A percentile compares a stretch with the other conserved stretches of the same genome.
These are phyloP conservation scores for Caenorhabditis sp. DNA, from an alignment of 2,888 invertebrate genomes.

Conservation along the genomic window DNA sequence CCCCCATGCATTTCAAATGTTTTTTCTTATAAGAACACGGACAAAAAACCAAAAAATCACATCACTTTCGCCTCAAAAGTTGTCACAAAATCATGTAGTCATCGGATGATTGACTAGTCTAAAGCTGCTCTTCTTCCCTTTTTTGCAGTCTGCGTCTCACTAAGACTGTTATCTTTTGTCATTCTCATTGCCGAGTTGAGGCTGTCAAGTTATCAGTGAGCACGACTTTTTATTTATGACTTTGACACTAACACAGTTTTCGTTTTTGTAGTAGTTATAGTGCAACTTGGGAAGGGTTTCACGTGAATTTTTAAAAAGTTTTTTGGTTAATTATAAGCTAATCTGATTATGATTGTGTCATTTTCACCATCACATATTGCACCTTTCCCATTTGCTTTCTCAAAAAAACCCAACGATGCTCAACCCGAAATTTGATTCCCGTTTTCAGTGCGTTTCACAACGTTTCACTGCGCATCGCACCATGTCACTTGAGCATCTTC, in stretches of 20 bases:
- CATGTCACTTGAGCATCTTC: conserved; percentile 44
- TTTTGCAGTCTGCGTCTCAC: conserved; percentile 26
- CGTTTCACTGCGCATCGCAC: no score
- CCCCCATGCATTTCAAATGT: not conserved
- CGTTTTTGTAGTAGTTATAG: no score
- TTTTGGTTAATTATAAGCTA: no score
- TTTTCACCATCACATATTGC: no score
- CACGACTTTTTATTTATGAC: no score
- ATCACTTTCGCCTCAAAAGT: conserved; percentile 5
- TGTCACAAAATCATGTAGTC: conserved; percentile 4
- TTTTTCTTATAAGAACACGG: not conserved
- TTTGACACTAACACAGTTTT: no score
- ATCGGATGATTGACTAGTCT: conserved; percentile 21
- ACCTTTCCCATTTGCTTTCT: no score
- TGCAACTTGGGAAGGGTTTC: no score
- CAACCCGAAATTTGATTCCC: no score
- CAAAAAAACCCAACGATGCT: not conserved
- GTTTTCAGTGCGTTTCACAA: no score
- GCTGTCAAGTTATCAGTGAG: conserved; percentile 33
- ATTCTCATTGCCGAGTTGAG: not conserved
- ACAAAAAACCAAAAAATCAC: conserved; percentile 6
- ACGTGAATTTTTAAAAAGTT: no score
- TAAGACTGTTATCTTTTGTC: conserved; percentile 40
- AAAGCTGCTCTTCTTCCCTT: conserved; percentile 31
- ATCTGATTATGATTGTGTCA: no score